Evolutionary conservation across 2,888 invertebrate species (phyloP).

Genomic region (Folsomia manolachei): DNA sequence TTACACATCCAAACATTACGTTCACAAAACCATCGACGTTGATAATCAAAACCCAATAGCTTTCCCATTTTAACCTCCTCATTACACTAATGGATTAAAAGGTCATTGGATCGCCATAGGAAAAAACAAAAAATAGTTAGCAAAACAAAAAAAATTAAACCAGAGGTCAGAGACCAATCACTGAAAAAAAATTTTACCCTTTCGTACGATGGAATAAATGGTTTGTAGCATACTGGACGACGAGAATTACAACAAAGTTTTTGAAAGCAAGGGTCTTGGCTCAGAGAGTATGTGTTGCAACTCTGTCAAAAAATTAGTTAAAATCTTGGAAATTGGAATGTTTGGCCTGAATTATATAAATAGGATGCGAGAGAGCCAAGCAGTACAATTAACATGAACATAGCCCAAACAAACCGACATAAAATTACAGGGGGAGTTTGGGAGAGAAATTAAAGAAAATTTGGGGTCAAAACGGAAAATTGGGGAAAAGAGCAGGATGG

Average conservation of each 20-base stretch:
- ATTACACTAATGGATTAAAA: conserved; percentile 26
- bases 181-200: no score
- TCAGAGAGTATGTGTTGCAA: conserved; percentile 31
- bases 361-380: no score
- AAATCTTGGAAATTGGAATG: no score
- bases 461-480: no score
- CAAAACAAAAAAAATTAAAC: no score
- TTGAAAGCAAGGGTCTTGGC: conserved; percentile 45
- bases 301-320: neutral
- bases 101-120: neutral
- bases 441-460: no score
- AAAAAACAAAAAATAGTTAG: neutral
- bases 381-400: no score
- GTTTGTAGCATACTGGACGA: conserved; percentile 37
- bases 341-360: no score
- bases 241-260: conserved; percentile 46
- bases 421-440: no score
- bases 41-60: conserved; percentile 48
- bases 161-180: no score
- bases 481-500: no score
- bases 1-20: conserved; percentile 49
- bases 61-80: conserved; percentile 50
- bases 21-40: conserved; percentile 50
- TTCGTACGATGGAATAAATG: conserved; percentile 41
- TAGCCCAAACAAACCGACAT: no score